Base-by-base conservation (phyloP, 53 echinoderm and acorn worm species). In the Paelopatides confundens region DNA sequence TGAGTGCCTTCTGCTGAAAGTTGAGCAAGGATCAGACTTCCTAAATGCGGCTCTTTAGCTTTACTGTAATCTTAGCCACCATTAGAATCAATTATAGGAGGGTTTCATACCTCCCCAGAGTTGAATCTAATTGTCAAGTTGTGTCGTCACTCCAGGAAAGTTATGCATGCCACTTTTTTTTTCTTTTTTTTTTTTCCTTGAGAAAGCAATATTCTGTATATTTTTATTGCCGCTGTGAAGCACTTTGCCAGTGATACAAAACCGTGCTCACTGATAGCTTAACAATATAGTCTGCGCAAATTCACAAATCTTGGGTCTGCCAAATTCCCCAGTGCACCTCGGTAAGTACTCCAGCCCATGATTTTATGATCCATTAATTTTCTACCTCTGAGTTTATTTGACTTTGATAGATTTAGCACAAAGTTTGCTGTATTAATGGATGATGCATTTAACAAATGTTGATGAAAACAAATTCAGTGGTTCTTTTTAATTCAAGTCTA, bases 291-390 rank as follows among this genome's bases (percentile, higher is more conserved):
- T 43, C 40, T 43, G 39, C 38, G 27, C 40, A 74, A 24, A 74
- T 74, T 39, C 74, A 40, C 74, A 74, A 74, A 74, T 43, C 47
- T n/a, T 40, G 40, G 27, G 35, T 26, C 47, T 74, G 27, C 26
- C n/a, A 8, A 74, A 74, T 43, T 74, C 74, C 74, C 74, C 18
- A 15, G 74, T 43, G 74, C 74, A 74, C 40, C 47, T 9, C 23
- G 74, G 74, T 74, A 74, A 74, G 74, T 74, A 74, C 74, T 36
- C 74, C 47, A 40, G 43, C 47, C 74, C 74, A 24, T 74, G 28
- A 40, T 74, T 74, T 74, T 74, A 74, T 74, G 74, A 74, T 39
- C 74, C 74, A 74, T 74, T 74, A 74, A 74, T 74, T 74, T 74
- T 74, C 74, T 28, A 28, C 40, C 40, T 74, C n/a, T 37, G 74